Conservation (phyloP, 2,888 invertebrate genomes). For the Rhaphigaster nebulosa region DNA sequence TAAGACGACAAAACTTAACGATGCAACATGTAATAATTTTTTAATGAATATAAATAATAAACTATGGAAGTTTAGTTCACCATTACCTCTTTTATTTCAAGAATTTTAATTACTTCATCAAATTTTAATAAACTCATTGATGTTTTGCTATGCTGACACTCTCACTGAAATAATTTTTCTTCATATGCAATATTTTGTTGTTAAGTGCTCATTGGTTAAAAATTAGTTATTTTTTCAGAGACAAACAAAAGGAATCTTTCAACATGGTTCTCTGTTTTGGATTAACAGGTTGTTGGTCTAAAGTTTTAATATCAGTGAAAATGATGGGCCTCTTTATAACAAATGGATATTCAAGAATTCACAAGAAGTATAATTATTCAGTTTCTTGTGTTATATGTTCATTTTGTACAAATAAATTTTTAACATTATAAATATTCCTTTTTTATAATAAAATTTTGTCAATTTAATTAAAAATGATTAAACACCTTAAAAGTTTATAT, state of each 20-base stretch:
- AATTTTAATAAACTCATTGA: too few species aligned
- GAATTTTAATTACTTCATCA: too few species aligned
- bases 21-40: too few species aligned
- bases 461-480: neutral
- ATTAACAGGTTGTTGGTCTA: neutral
- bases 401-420: neutral
- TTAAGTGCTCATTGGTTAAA: neutral
- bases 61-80: too few species aligned
- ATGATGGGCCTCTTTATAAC: neutral
- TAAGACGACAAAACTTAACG: too few species aligned
- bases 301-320: neutral
- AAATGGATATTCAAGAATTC: slow-evolving; percentile 16
- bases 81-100: too few species aligned
- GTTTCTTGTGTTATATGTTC: neutral
- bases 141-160: too few species aligned
- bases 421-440: neutral
- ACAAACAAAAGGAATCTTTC: slow-evolving; percentile 10
- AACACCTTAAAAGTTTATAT: neutral
- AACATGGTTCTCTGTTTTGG: slow-evolving; percentile 5
- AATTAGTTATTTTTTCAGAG: slow-evolving; percentile 23
- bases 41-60: too few species aligned
- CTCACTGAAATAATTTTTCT: too few species aligned
- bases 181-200: neutral
- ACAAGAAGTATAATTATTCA: slow-evolving; percentile 25
- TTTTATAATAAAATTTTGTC: neutral